Base-by-base conservation (phyloP, 2,797 vertebrate species). In the Clarias platycephalus region DNA sequence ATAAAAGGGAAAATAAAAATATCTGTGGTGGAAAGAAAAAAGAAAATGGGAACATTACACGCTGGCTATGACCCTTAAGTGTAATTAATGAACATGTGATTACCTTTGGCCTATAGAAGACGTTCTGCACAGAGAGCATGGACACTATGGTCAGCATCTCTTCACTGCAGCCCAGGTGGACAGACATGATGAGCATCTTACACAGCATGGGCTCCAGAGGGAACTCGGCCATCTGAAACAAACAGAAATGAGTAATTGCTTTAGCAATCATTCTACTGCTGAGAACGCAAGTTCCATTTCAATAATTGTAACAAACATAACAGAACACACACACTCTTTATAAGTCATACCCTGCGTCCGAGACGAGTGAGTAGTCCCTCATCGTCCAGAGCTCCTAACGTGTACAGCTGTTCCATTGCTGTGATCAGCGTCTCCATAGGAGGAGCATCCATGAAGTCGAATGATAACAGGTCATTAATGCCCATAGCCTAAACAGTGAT, bases 181-280 rank as follows among this genome's bases (percentile, higher is more conserved):
- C 98, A 0, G 98, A 99, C 98, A 99, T 99, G 93, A 99, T 99
- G 89, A 99, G 85, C 98, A 99, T 99, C 94, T 99, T 99, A 88
- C 98, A 99, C 89, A 99, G 88, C 98, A 99, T 99, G 2, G 98
- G 98, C 94, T 99, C 98, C 94, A 99, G 91, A 44, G 98, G 98
- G 87, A 99, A 99, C 92, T 99, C 98, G 0, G 98, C 98, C 98
- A 99, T 99, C 98, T 99, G 90, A 7, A 15, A 0, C 1, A 53
- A 40, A 1, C 64, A 15, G 40, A 67, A 37, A 66, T 4, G 80
- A 81, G 3, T 20, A 81, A 70, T n/a, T 34, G 7, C 66, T 26
- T 70, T 7, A 70, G 28, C 22, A 22, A 49, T 66, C 57, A 77
- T 49, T 8, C n/a, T 63, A 44, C 2, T 58, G 74, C 9, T 37